Conservation (phyloP, 2,797 vertebrate genomes). For the Menidia menidia region DNA sequence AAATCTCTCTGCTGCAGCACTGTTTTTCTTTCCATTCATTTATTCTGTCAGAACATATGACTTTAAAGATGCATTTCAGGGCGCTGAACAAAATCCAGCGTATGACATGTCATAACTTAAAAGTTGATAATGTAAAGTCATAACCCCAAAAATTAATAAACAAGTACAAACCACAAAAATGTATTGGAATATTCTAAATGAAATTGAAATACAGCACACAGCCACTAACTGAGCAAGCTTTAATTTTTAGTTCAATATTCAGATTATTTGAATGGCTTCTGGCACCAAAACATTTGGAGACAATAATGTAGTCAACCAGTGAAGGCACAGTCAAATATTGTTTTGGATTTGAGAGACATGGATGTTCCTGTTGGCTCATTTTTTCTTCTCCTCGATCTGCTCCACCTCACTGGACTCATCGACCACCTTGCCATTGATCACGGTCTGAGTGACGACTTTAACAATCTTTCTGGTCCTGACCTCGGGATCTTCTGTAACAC, state of each 20-base stretch:
- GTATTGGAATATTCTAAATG: background rate
- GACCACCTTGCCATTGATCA: slow-evolving; percentile 87
- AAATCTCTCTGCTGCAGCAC: too few species aligned
- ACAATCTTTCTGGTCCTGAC: slow-evolving; percentile 87
- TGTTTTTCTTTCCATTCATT: background rate
- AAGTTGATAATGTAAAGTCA: background rate
- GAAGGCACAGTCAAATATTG: background rate
- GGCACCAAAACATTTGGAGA: background rate
- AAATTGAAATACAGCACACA: background rate
- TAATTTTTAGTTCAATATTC: background rate
- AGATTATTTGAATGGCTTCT: background rate
- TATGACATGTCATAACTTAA: too few species aligned
- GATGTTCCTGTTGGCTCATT: slow-evolving; percentile 64
- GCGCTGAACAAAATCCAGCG: background rate
- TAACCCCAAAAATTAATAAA: background rate
- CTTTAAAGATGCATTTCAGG: background rate
- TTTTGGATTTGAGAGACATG: slow-evolving; percentile 23
- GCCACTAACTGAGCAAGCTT: background rate
- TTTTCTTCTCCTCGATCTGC: slow-evolving; percentile 83
- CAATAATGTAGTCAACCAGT: background rate
- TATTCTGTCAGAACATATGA: background rate
- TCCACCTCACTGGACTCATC: slow-evolving; percentile 87
- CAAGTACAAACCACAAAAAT: background rate
- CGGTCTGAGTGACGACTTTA: slow-evolving; percentile 87
- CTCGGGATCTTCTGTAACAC: slow-evolving; percentile 81